A percentile compares a stretch with the other conserved stretches of the same genome.
Conservation (phyloP, 2,113 vertebrate species). For the Ranitomeya imitator region DNA sequence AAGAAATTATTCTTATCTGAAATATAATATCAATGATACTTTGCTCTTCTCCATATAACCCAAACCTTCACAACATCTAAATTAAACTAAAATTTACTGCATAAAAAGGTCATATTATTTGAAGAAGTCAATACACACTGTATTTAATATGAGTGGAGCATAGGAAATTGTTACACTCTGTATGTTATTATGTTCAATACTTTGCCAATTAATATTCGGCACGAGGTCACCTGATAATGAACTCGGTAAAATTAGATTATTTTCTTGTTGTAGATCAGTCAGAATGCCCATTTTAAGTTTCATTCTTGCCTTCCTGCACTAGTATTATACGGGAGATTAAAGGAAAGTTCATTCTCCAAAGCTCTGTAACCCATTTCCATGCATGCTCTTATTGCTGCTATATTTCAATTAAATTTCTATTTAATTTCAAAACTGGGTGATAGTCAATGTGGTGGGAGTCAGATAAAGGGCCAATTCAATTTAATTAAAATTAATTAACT, state of each 20-base stretch:
- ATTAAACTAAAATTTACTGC: background rate
- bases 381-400: slow-evolving; percentile 12
- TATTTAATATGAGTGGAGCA: background rate
- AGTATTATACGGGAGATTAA: slow-evolving; percentile 12
- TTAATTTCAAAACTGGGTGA: slow-evolving; percentile 37
- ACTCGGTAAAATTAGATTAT: slow-evolving; percentile 2
- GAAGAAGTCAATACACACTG: background rate
- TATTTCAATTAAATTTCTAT: slow-evolving; percentile 29
- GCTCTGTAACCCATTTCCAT: slow-evolving; percentile 18
- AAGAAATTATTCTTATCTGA: background rate
- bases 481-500: slow-evolving; percentile 42
- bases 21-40: background rate
- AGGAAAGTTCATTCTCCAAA: slow-evolving; percentile 28
- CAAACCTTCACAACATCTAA: background rate
- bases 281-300: background rate
- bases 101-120: background rate
- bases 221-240: slow-evolving; percentile 3
- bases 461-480: slow-evolving; percentile 23
- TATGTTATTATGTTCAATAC: background rate
- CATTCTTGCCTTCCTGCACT: background rate
- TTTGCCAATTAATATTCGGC: background rate
- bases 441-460: slow-evolving; percentile 5
- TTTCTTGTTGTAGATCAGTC: background rate
- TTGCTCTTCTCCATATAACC: background rate
- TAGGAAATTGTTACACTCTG: background rate